Evolutionary conservation across 2,888 invertebrate genomes (phyloP).

Genomic region (Steinernema carpocapsae): DNA sequence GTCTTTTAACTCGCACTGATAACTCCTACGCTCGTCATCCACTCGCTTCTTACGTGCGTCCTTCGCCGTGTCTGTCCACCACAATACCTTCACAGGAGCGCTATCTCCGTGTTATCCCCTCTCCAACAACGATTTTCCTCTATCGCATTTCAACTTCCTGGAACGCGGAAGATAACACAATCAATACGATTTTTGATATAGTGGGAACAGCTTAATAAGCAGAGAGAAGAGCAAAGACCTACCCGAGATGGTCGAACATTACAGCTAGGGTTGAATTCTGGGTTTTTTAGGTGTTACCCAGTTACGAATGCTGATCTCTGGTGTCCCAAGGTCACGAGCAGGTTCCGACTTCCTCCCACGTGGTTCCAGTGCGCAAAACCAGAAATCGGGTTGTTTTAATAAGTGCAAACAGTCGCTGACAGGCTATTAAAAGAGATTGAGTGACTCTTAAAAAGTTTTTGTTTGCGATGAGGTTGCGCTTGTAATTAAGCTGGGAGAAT

Average conservation of each 20-base stretch:
- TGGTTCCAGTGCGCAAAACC: too few relatives aligned
- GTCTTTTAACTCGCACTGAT: conserved; percentile 22
- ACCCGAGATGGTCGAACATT: not conserved
- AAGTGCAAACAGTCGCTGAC: too few relatives aligned
- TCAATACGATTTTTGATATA: not conserved
- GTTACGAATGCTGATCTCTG: too few relatives aligned
- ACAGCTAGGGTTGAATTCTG: not conserved
- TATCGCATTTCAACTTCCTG: not conserved
- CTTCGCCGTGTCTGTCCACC: not conserved
- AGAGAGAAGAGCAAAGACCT: not conserved
- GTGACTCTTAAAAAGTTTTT: too few relatives aligned
- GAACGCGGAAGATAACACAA: conserved; percentile 6
- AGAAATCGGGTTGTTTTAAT: too few relatives aligned
- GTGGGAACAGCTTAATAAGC: not conserved
- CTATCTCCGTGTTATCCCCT: conserved; percentile 24
- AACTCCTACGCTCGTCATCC: not conserved
- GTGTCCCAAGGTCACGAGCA: too few relatives aligned
- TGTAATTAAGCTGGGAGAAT: too few relatives aligned
- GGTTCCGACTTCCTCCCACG: too few relatives aligned
- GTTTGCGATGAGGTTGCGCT: too few relatives aligned
- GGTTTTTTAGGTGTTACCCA: not conserved
- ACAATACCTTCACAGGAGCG: not conserved
- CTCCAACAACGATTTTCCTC: not conserved
- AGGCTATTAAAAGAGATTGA: too few relatives aligned
- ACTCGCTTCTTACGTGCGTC: not conserved